phyloP scores from a whole-genome alignment of 1,140 invertebrate genomes.

The Phymastichus coffea region DNA sequence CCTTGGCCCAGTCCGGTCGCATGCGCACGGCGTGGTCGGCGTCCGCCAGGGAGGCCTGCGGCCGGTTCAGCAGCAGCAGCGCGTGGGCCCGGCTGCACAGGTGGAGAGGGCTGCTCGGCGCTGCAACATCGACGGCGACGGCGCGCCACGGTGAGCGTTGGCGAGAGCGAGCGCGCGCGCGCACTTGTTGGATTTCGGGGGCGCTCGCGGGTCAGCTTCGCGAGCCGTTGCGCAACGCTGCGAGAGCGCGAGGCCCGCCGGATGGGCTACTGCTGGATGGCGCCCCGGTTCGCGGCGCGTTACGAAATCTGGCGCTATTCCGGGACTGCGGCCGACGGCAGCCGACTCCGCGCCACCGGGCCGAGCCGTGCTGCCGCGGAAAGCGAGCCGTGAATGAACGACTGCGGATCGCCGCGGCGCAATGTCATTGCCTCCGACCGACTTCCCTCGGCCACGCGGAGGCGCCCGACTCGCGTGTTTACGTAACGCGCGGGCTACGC shows the following conservation, averaged over 20 bases:
- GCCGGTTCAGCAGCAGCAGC: conserved; percentile 63
- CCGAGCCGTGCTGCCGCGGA: background rate
- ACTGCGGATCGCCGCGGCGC: background rate
- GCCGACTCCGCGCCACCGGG: too few relatives aligned
- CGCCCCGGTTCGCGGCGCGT: too few relatives aligned
- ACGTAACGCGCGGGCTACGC: conserved; percentile 6
- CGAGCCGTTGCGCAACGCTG: background rate
- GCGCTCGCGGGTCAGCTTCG: background rate
- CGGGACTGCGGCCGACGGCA: too few relatives aligned
- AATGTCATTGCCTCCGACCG: conserved; percentile 40
- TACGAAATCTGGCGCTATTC: too few relatives aligned
- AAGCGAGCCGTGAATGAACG: conserved; percentile 10
- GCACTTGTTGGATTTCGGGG: conserved; percentile 11
- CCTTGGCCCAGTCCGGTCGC: conserved; percentile 74
- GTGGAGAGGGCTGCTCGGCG: conserved; percentile 67
- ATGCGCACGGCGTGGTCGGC: conserved; percentile 67
- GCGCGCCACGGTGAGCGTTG: too few relatives aligned
- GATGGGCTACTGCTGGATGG: too few relatives aligned
- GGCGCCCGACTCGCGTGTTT: conserved; percentile 26
- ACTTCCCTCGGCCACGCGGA: too few relatives aligned
- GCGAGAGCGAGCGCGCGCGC: background rate
- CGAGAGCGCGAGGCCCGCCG: background rate
- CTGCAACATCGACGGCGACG: too few relatives aligned
- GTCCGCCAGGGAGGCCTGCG: conserved; percentile 68
- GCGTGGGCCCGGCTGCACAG: conserved; percentile 70